Percentiles rank a stretch among this genome's conserved stretches.
phyloP scores from a whole-genome alignment of 2,888 invertebrate genomes.

The Linnaemya vulpina region DNA sequence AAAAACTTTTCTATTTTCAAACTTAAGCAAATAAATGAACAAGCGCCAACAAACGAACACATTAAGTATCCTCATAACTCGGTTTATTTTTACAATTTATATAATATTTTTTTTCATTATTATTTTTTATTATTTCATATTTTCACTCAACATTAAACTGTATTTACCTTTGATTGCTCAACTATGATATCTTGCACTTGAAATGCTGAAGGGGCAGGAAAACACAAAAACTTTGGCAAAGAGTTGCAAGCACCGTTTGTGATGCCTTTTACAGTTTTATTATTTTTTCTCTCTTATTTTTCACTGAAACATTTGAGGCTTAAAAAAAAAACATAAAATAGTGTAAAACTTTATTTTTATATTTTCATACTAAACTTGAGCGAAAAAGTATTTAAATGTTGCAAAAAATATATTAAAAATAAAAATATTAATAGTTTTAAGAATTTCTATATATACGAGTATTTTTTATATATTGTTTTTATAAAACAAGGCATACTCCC shows the following conservation, averaged over 20 bases:
- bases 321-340: slow-evolving; percentile 29
- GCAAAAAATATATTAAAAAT: background rate
- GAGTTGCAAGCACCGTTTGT: slow-evolving; percentile 49
- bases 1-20: slow-evolving; percentile 4
- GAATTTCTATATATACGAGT: no score
- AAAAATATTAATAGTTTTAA: slow-evolving; percentile 44
- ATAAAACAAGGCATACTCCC: slow-evolving; percentile 38
- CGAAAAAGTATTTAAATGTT: slow-evolving; percentile 41
- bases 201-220: slow-evolving; percentile 32
- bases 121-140: slow-evolving; percentile 28
- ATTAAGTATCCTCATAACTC: slow-evolving; percentile 52
- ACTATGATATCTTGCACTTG: slow-evolving; percentile 65
- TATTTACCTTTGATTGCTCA: slow-evolving; percentile 66
- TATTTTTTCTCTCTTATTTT: slow-evolving; percentile 34
- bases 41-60: slow-evolving; percentile 20
- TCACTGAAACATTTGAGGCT: slow-evolving; percentile 46
- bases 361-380: background rate
- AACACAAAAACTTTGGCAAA: slow-evolving; percentile 30
- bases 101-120: background rate
- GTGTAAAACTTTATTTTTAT: slow-evolving; percentile 6
- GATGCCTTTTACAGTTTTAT: background rate
- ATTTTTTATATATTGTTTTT: background rate
- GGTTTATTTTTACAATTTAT: slow-evolving; percentile 31
- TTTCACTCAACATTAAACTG: slow-evolving; percentile 59
- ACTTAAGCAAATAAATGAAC: slow-evolving; percentile 28